These are phyloP conservation scores for Abramis brama DNA, from an alignment of 2,113 vertebrate genomes.

Conservation along the genomic window DNA sequence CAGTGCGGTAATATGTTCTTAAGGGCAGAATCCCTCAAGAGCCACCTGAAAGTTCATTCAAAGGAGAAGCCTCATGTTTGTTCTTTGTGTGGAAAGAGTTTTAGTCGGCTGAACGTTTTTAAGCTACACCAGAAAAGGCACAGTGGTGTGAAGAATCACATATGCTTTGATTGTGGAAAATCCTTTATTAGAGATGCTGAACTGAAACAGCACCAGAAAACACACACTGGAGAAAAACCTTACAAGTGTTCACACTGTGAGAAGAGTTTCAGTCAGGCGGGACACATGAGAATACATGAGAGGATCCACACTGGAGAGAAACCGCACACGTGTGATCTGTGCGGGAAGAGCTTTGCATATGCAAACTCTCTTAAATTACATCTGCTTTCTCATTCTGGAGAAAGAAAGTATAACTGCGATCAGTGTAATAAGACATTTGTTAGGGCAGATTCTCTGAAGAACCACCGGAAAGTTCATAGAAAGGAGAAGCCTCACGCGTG, in stretches of 20 bases:
- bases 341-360: background rate
- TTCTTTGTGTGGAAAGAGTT: constrained; percentile 9
- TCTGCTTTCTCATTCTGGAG: background rate
- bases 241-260: background rate
- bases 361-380: background rate
- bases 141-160: background rate
- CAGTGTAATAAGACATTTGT: background rate
- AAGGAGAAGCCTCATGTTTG: constrained; percentile 1
- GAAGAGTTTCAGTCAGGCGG: background rate
- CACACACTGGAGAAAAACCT: background rate
- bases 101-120: background rate
- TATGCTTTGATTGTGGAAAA: background rate
- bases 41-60: background rate
- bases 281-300: background rate
- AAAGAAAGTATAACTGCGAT: background rate
- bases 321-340: background rate
- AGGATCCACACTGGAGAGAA: background rate
- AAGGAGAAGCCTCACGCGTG: background rate
- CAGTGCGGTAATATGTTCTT: background rate
- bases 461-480: background rate
- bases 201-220: background rate
- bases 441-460: background rate
- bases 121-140: background rate
- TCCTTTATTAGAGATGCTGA: background rate
- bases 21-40: background rate